Base-by-base conservation (phyloP, 2,888 invertebrate genomes). In the Pristionchus exspectatus region DNA sequence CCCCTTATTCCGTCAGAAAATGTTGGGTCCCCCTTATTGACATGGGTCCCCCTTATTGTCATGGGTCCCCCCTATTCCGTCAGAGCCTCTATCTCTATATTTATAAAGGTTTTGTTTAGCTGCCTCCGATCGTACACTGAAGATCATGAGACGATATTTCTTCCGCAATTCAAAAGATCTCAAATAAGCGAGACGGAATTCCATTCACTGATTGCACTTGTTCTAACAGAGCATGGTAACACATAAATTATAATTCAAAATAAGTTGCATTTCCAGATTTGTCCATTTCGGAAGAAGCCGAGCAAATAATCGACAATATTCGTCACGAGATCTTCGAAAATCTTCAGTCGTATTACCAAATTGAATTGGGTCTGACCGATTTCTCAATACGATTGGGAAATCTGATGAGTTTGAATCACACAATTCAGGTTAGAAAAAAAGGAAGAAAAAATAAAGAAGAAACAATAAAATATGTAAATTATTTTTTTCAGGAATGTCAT, bases 331-430 rank as follows among this genome's bases (percentile, higher is more conserved):
- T 50, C 10, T 27, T 81, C 50, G 24, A 54, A 44, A 54, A 81
- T 50, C 81, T 81, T 2, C 81, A 81, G 9, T 27, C 24, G 1
- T 81, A 81, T n/a, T 81, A 81, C 33, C 81, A 50, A 14, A 81
- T 54, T 2, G 81, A 81, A 27, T 21, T 81, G 50, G n/a, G 81
- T 10, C 44, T 81, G 10, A 12, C n/a, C 16, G 81, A 81, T 81
- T 81, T 81, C 27, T 81, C 81, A 33, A 14, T 21, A 14, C 81
- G 81, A 5, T n/a, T 81, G n/a, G 81, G 81, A 44, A 81, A 81
- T 54, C 27, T 81, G 14, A 81, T 81, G 81, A 81, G 33, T 24
- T 81, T 81, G 50, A 81, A 81, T 81, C 81, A 81, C 81, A 54
- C 50, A 9, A 50, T 81, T 27, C 81, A 81, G 50, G 81, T 81